These are phyloP conservation scores for Drosophila serrata DNA, from an alignment of 1,140 invertebrate species.

Conservation along the genomic window DNA sequence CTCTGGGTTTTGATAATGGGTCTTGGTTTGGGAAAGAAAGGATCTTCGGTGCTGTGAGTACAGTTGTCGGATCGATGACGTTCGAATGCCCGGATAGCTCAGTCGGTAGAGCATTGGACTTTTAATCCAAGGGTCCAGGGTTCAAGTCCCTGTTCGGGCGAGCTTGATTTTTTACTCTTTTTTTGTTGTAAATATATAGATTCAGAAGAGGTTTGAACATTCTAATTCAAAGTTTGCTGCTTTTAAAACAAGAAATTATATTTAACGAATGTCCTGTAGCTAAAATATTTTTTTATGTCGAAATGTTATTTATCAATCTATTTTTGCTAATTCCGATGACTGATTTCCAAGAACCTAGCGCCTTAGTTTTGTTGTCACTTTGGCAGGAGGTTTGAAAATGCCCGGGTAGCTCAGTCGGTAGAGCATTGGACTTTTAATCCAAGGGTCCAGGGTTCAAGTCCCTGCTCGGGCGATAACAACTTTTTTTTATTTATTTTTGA, in stretches of 20 bases:
- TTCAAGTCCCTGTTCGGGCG: conserved; percentile 93
- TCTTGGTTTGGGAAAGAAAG: neutral
- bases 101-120: conserved; percentile 93
- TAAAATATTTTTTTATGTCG: too few species aligned
- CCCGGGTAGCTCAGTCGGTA: conserved; percentile 8
- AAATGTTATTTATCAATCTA: too few species aligned
- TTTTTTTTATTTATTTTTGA: too few species aligned
- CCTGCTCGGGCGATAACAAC: neutral
- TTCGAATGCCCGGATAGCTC: conserved; percentile 90
- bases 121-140: conserved; percentile 93
- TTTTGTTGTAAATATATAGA: too few species aligned
- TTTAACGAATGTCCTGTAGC: too few species aligned
- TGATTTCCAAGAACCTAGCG: neutral
- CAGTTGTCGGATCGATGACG: neutral
- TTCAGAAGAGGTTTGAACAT: too few species aligned
- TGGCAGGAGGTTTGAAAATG: neutral
- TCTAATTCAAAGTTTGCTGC: too few species aligned
- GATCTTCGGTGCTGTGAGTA: conserved; percentile 3
- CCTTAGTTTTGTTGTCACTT: neutral
- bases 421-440: conserved; percentile 7
- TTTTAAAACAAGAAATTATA: too few species aligned
- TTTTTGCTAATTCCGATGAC: neutral
- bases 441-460: conserved; percentile 8
- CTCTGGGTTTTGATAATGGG: neutral
- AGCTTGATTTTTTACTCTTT: conserved; percentile 1